phyloP scores from a whole-genome alignment of 2,113 vertebrate genomes.

The Aptenodytes forsteri region DNA sequence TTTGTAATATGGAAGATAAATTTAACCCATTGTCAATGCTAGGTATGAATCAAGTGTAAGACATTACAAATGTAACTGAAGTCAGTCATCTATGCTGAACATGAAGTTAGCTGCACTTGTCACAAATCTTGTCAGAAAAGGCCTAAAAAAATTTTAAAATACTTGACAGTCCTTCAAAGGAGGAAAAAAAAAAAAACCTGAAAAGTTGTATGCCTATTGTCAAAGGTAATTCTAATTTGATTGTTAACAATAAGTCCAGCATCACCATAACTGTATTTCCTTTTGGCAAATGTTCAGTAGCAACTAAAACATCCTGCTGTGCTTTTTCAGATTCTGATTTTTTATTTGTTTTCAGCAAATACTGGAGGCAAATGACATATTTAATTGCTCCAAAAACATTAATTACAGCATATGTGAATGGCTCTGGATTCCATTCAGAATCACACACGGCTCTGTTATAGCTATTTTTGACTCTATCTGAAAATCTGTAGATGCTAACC shows the following conservation, averaged over 20 bases:
- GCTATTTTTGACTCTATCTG: background rate
- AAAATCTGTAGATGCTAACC: slow-evolving; percentile 4
- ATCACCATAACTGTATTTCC: background rate
- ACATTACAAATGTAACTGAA: background rate
- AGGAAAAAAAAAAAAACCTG: background rate
- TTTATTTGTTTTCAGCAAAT: slow-evolving; percentile 45
- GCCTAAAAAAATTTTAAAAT: background rate
- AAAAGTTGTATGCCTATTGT: background rate
- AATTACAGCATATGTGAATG: slow-evolving; percentile 1
- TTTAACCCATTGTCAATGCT: background rate
- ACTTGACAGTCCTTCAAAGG: background rate
- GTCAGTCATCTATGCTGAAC: background rate
- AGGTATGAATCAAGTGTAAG: background rate
- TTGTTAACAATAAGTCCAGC: background rate
- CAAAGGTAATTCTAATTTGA: background rate
- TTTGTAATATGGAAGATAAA: background rate
- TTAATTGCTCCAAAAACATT: slow-evolving; percentile 44
- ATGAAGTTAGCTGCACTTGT: background rate
- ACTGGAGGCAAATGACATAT: background rate
- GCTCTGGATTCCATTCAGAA: background rate
- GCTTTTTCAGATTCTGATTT: background rate
- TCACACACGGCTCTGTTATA: background rate
- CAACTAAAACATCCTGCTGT: background rate
- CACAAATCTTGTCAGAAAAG: background rate
- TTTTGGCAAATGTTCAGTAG: slow-evolving; percentile 6